Evolutionary conservation across 2,888 invertebrate genomes (phyloP), one percentile per base, ranked within the genome.

Genomic region (Diachrysia chrysitis): DNA sequence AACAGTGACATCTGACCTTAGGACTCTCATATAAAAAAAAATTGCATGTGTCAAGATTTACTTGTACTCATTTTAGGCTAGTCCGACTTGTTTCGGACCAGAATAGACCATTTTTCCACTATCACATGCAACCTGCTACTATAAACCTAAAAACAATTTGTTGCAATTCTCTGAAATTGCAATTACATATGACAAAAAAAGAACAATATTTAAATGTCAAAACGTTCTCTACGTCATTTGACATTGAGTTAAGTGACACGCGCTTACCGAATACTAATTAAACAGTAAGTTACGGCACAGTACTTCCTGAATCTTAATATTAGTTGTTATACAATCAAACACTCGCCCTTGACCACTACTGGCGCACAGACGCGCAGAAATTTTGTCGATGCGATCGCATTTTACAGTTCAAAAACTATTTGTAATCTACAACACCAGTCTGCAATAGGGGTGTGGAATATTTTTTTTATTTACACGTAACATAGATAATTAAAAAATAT

Each of bases 221-320:
- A 65, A 54, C 53, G 51, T 54, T 70, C 54, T 56, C 42, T 16
- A 56, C 58, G 73, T 76, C 66, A 70, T 14, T 64, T 67, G 73
- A 57, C 80, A 67, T 79, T 79, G 80, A 76, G 63, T 21, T 23
- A 12, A 25, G 56, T 58, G 68, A 58, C 73, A 51, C 17, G 12
- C 21, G 19, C 66, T 78, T 19, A 68, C 46, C 62, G 51, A 48
- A 65, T 59, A 58, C 60, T 9, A 48, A 66, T 58, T 55, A 23
- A 57, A 59, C 37, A 62, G 12, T 7, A 53, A 48, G 54, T 58
- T 37, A 35, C 62, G 23, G 17, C 19, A 14, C 29, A 67, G 21
- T 64, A 81, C 76, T 79, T 79, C 78, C 79, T 81, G 76, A 54
- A 69, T 78, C 14, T 67, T 66, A 55, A 71, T 57, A 62, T 46